A percentile compares a stretch with the other conserved stretches of the same genome.
Evolutionary conservation across 2,113 vertebrate species (phyloP).

Genomic region (Rhombomys opimus): DNA sequence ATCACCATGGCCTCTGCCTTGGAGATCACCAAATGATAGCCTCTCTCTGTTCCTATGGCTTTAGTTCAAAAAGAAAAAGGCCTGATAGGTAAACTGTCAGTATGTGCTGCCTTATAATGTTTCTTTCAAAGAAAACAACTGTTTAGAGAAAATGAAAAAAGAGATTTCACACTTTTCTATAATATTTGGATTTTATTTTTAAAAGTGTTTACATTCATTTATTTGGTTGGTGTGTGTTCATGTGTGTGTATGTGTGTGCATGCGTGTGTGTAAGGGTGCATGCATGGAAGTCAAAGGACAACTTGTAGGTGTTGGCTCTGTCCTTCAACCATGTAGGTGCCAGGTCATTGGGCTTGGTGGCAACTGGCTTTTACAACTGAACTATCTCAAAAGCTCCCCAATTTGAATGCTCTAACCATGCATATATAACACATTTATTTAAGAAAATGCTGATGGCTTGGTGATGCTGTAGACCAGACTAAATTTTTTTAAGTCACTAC

Average conservation of each 20-base stretch:
- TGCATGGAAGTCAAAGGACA: not conserved
- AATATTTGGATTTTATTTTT: not conserved
- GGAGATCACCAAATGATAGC: not conserved
- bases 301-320: not conserved
- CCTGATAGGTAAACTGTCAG: not conserved
- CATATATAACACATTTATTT: not conserved
- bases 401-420: not conserved
- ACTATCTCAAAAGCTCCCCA: too few relatives aligned
- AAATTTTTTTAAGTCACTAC: not conserved
- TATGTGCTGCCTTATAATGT: not conserved
- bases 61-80: not conserved
- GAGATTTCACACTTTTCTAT: not conserved
- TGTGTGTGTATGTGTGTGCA: not conserved
- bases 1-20: not conserved
- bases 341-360: not conserved
- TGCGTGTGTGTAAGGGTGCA: not conserved
- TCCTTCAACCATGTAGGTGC: not conserved
- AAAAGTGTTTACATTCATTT: not conserved
- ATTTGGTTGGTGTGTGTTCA: not conserved
- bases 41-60: not conserved
- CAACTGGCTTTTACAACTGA: not conserved
- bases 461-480: not conserved
- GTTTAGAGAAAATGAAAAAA: conserved; percentile 32
- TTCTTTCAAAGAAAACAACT: not conserved
- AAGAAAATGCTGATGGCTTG: conserved; percentile 24